Percentiles rank a stretch among this genome's conserved stretches.
Evolutionary conservation across 2,113 vertebrate species (phyloP).

Genomic region (Diglossa brunneiventris): DNA sequence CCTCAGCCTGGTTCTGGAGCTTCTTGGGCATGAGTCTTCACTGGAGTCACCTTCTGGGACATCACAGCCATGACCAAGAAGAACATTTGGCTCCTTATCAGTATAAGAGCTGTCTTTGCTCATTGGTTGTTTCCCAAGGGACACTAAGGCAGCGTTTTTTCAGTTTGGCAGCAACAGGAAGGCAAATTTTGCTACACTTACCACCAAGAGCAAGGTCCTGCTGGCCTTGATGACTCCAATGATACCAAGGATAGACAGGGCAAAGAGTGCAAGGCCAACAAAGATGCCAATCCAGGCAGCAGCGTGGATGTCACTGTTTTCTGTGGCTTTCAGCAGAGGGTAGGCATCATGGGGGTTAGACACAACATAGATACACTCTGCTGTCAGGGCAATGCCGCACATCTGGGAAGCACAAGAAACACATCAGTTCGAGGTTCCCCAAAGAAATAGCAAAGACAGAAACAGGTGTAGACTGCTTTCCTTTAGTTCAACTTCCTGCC

Average conservation of each 20-base stretch:
- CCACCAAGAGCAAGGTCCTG: constrained; percentile 72
- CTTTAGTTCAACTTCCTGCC: background rate
- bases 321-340: constrained; percentile 72
- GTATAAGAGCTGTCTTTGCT: background rate
- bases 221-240: constrained; percentile 70
- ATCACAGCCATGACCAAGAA: background rate
- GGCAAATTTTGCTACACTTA: constrained; percentile 52
- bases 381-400: constrained; percentile 77
- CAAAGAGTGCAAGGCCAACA: constrained; percentile 77
- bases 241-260: constrained; percentile 75
- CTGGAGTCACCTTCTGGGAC: background rate
- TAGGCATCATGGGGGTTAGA: constrained; percentile 65
- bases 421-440: background rate
- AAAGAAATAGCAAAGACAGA: background rate
- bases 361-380: constrained; percentile 83
- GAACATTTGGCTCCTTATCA: background rate
- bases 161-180: background rate
- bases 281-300: constrained; percentile 84
- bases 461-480: background rate
- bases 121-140: background rate
- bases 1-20: background rate
- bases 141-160: background rate
- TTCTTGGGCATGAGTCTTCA: background rate
- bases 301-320: constrained; percentile 70
- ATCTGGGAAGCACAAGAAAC: constrained; percentile 58